These are phyloP conservation scores for Euwallacea similis DNA, from an alignment of 1,140 invertebrate genomes.

Conservation along the genomic window DNA sequence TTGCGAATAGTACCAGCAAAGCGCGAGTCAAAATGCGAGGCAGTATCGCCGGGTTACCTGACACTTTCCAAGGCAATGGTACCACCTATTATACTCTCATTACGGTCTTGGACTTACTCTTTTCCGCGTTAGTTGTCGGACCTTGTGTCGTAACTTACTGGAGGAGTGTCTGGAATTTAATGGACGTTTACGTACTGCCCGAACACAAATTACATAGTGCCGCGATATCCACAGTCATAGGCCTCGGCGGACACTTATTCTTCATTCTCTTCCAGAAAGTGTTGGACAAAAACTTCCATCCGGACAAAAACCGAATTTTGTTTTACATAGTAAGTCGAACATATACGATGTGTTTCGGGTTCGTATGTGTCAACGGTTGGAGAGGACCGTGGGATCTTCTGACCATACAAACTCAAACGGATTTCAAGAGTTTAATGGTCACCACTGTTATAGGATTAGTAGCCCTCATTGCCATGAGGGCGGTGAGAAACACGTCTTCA, in stretches of 20 bases:
- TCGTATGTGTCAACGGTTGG: conserved; percentile 83
- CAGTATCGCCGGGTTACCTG: conserved; percentile 61
- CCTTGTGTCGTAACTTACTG: conserved; percentile 83
- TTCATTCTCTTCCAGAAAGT: conserved; percentile 69
- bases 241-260: conserved; percentile 66
- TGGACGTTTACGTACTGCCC: conserved; percentile 72
- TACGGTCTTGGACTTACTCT: conserved; percentile 67
- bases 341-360: conserved; percentile 74
- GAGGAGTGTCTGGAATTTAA: conserved; percentile 81
- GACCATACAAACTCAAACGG: conserved; percentile 67
- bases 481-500: conserved; percentile 77
- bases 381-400: conserved; percentile 77
- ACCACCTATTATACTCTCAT: conserved; percentile 63
- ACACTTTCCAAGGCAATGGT: conserved; percentile 56
- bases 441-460: conserved; percentile 66
- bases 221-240: conserved; percentile 67
- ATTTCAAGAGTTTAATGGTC: conserved; percentile 61
- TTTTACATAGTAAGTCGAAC: conserved; percentile 73
- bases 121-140: conserved; percentile 72
- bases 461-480: conserved; percentile 65
- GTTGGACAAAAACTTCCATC: conserved; percentile 64
- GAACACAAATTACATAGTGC: conserved; percentile 61
- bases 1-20: conserved; percentile 1
- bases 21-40: conserved; percentile 56
- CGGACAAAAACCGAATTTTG: conserved; percentile 66